Evolutionary conservation across 2,113 vertebrate genomes (phyloP).

Genomic region (Muscicapa adusta): DNA sequence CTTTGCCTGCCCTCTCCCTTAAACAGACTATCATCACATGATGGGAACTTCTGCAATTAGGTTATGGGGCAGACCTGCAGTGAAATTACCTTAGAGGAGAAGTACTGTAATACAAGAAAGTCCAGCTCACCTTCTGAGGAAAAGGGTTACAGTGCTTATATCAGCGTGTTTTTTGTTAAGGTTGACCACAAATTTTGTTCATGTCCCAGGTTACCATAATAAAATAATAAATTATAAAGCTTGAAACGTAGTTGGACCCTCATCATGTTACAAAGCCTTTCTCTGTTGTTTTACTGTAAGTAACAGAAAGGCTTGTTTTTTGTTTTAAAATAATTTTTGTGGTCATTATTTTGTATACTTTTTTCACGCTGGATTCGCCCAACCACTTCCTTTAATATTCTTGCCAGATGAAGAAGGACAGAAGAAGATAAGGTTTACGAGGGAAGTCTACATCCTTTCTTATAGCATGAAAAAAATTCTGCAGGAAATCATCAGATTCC

Average conservation of each 20-base stretch:
- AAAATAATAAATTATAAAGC: not conserved
- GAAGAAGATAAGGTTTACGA: not conserved
- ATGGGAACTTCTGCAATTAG: not conserved
- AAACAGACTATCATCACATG: not conserved
- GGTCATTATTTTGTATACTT: not conserved
- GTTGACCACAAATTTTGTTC: not conserved
- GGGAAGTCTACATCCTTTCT: not conserved
- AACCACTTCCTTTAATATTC: not conserved
- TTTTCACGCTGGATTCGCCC: not conserved
- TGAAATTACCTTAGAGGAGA: not conserved
- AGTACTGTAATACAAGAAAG: not conserved
- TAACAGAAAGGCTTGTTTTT: not conserved
- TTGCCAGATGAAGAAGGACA: not conserved
- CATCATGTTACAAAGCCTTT: not conserved
- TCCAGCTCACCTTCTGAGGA: not conserved
- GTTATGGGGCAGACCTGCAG: fast-evolving
- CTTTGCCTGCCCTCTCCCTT: not conserved
- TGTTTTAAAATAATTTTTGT: not conserved
- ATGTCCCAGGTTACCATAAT: not conserved
- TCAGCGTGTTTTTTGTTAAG: not conserved
- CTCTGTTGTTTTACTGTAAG: not conserved
- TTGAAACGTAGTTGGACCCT: not conserved
- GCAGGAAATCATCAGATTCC: not conserved
- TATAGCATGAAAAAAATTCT: not conserved
- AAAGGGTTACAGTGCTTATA: not conserved